Evolutionary conservation across 1,140 invertebrate genomes (phyloP).

Genomic region (Phocides pigmalion): DNA sequence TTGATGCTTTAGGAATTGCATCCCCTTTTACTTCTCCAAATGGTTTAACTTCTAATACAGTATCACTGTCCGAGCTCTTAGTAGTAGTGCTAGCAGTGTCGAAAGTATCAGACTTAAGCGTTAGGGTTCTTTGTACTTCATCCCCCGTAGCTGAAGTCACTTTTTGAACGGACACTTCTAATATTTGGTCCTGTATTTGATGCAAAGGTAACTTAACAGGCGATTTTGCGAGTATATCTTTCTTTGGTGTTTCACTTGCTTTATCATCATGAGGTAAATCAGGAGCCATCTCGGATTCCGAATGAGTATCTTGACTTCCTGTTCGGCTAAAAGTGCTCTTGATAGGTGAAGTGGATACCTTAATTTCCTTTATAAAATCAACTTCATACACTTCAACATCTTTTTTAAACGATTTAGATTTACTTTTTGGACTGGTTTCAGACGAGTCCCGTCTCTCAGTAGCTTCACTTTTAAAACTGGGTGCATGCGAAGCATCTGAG

Average conservation of each 20-base stretch:
- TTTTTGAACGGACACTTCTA: slow-evolving; percentile 86
- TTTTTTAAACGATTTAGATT: slow-evolving; percentile 78
- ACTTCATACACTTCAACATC: slow-evolving; percentile 82
- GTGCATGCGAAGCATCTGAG: slow-evolving; percentile 79
- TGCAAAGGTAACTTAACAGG: slow-evolving; percentile 84
- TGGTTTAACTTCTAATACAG: slow-evolving; percentile 62
- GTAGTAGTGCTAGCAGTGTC: slow-evolving; percentile 50
- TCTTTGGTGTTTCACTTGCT: slow-evolving; percentile 64
- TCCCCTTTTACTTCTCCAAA: slow-evolving; percentile 80
- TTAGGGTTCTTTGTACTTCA: slow-evolving; percentile 44
- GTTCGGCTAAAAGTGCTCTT: slow-evolving; percentile 81
- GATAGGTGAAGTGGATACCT: slow-evolving; percentile 78
- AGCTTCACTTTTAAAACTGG: slow-evolving; percentile 81
- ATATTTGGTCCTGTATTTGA: slow-evolving; percentile 85
- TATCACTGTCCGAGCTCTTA: slow-evolving; percentile 52
- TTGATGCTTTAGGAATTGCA: slow-evolving; percentile 47
- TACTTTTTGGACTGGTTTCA: slow-evolving; percentile 76
- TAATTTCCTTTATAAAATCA: slow-evolving; percentile 83
- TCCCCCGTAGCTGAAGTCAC: slow-evolving; percentile 67
- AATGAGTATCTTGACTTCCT: slow-evolving; percentile 84
- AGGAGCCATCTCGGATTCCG: slow-evolving; percentile 82
- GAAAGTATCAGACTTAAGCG: slow-evolving; percentile 35
- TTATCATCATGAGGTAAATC: slow-evolving; percentile 78
- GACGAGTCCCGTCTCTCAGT: slow-evolving; percentile 71
- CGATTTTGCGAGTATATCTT: slow-evolving; percentile 72